Conservation (phyloP, 2,113 vertebrate species). For the Elanoides forficatus region DNA sequence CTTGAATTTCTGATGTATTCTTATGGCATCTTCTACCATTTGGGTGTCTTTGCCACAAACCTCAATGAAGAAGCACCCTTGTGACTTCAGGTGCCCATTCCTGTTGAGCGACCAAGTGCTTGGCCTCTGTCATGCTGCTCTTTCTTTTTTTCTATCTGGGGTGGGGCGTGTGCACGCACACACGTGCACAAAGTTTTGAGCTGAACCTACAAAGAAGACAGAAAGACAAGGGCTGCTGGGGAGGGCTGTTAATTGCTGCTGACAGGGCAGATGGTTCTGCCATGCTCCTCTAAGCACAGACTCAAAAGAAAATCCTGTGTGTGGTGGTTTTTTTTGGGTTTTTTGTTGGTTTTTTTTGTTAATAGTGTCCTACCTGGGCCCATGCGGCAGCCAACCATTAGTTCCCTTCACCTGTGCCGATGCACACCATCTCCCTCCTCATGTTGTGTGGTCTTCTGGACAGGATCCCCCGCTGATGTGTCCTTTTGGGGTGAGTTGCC, state of each 20-base stretch:
- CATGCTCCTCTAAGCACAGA: neutral
- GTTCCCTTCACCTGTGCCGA: neutral
- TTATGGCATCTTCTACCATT: accelerated
- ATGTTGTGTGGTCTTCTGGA: accelerated
- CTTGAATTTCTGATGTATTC: neutral
- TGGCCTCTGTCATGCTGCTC: neutral
- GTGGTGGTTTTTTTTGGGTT: too few relatives aligned
- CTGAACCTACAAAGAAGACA: neutral
- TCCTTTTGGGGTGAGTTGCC: neutral
- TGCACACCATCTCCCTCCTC: accelerated
- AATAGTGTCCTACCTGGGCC: neutral
- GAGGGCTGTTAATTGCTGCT: neutral
- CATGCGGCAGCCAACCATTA: neutral
- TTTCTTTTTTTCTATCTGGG: neutral
- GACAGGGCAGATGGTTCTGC: neutral
- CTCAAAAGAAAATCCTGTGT: neutral
- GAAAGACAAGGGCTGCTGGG: neutral
- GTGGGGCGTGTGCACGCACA: too few relatives aligned
- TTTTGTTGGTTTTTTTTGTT: neutral
- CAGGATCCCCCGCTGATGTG: accelerated
- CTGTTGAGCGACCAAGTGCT: neutral
- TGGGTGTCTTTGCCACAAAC: neutral
- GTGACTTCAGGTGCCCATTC: neutral
- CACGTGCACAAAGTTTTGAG: neutral
- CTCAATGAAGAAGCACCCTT: neutral